Evolutionary conservation across 2,888 invertebrate species (phyloP).

Genomic region (Heteropelma amictum): DNA sequence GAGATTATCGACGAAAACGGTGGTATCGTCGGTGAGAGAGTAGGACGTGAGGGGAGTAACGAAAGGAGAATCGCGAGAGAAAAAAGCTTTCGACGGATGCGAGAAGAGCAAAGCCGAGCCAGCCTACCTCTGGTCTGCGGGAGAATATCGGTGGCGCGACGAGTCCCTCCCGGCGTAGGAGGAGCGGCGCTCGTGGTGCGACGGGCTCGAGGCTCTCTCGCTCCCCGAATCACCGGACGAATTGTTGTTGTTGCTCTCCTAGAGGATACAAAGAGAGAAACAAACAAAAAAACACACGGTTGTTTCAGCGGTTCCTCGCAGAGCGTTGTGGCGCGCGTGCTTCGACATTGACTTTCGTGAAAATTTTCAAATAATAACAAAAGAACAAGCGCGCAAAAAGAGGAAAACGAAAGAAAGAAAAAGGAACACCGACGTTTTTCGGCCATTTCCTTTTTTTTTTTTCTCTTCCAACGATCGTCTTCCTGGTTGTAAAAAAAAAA

Average conservation of each 20-base stretch:
- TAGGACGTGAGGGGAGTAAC: no score
- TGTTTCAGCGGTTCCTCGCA: constrained; percentile 16
- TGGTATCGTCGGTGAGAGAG: no score
- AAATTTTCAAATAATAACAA: constrained; percentile 23
- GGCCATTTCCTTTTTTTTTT: no score
- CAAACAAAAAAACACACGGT: constrained; percentile 44
- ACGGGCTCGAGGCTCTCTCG: constrained; percentile 68
- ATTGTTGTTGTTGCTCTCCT: constrained; percentile 77
- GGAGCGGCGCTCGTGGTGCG: constrained; percentile 49
- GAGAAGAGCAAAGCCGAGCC: constrained; percentile 66
- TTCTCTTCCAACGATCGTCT: no score
- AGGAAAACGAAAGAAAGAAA: no score
- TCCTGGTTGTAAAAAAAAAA: no score
- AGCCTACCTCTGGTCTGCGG: constrained; percentile 76
- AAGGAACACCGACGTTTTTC: no score
- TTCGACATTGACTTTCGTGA: constrained; percentile 22
- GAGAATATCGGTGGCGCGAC: constrained; percentile 65
- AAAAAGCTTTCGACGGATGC: neutral
- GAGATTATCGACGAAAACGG: no score
- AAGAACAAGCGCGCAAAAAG: constrained; percentile 4
- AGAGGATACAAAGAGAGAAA: constrained; percentile 65
- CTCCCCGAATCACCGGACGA: constrained; percentile 72
- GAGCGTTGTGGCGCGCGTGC: neutral
- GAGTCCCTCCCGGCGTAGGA: constrained; percentile 64
- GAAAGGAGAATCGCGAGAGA: no score